These are phyloP conservation scores for Cryptomyrus ogoouensis DNA, from an alignment of 2,113 vertebrate genomes.

Conservation along the genomic window DNA sequence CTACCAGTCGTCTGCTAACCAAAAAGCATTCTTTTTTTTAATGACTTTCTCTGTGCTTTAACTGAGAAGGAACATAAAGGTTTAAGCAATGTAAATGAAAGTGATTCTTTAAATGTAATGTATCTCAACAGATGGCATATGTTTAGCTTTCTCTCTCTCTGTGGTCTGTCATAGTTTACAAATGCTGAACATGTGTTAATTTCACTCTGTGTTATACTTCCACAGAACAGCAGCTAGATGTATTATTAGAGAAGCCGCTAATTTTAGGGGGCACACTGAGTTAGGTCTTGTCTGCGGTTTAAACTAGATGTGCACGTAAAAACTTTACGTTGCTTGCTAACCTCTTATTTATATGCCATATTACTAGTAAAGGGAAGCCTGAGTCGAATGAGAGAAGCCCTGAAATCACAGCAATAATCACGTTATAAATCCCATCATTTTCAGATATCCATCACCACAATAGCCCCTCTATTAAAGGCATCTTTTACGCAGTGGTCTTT, in stretches of 20 bases:
- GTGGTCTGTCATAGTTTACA: constrained; percentile 14
- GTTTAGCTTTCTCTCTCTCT: not conserved
- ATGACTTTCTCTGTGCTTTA: not conserved
- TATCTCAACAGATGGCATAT: not conserved
- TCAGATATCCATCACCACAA: not conserved
- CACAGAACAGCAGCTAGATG: constrained; percentile 1
- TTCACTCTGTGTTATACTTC: not conserved
- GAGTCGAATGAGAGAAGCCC: not conserved
- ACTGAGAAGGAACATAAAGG: not conserved
- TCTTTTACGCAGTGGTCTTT: not conserved
- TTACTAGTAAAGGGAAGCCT: not conserved
- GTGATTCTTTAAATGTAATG: not conserved
- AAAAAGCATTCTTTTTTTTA: not conserved
- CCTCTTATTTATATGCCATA: not conserved
- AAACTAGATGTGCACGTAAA: not conserved
- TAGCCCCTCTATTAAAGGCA: not conserved
- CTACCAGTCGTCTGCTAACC: not conserved
- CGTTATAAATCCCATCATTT: not conserved
- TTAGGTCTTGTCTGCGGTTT: not conserved
- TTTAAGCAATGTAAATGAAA: not conserved
- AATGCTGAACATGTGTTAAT: constrained; percentile 26
- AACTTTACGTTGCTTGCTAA: not conserved
- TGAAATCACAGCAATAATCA: constrained; percentile 9
- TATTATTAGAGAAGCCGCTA: constrained; percentile 26
- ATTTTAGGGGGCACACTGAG: constrained; percentile 14